Base-by-base conservation (phyloP, 1,140 invertebrate species). In the Atta cephalotes region DNA sequence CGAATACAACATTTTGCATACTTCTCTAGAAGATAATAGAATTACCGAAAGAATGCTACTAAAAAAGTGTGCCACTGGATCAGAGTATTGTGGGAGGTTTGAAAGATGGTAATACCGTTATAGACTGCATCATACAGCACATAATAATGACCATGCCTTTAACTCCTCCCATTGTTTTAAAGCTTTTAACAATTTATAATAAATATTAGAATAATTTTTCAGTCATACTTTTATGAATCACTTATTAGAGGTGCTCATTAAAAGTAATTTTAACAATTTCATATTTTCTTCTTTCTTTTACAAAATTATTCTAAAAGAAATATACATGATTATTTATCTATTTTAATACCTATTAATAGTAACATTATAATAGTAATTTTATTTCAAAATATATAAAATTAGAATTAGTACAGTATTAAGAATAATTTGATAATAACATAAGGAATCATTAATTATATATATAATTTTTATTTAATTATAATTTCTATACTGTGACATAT, bases 21-120 rank as follows among this genome's bases (percentile, higher is more conserved):
- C 21, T 0, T 70, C 31, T 21, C 18, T 49, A 51, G 31, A 71
- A 62, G 56, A 74, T 60, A 85, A 79, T 66, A 21, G 81, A 62
- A 60, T 60, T 21, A 51, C n/a, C 9, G 51, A 79, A 84, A 58
- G 81, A 87, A 85, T 89, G 28, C n/a, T 51, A 35, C n/a, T 72
- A 77, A 74, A 77, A 74, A 90, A 92, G 89, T 92, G 65, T 89
- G 91, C 53, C 88, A 87, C 58, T 87, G 80, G 89, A 91, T 91
- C 84, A 84, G 25, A 49, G 31, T 74, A 86, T 85, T 60, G 87
- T 85, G 78, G 74, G 74, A 85, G 82, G 84, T 51, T 90, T 18
- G 60, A 81, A 25, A 62, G 39, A 87, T 76, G n/a, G 76, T 49
- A 56, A 51, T 74, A 89, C 91, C 91, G 91, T 92, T 92, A 92